phyloP scores from a whole-genome alignment of 2,797 vertebrate species.

The Cheirogaleus major region DNA sequence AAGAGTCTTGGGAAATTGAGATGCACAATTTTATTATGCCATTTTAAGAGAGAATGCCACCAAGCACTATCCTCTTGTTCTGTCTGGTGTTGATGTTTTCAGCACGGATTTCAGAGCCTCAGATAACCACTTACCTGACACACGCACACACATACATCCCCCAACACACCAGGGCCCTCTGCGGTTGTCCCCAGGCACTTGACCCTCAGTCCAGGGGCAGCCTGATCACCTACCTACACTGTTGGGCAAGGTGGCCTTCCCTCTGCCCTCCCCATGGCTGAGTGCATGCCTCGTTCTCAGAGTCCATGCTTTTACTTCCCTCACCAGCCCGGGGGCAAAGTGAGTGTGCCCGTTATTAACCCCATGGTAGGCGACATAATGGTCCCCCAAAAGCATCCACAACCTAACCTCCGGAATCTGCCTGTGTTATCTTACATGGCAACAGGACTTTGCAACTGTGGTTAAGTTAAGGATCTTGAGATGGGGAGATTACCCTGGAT shows the following conservation, averaged over 20 bases:
- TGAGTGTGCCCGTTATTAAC: background rate
- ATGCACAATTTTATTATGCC: slow-evolving; percentile 31
- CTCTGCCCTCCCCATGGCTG: background rate
- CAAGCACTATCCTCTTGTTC: background rate
- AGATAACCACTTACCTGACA: background rate
- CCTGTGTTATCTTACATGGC: rapidly evolving
- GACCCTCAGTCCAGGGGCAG: background rate
- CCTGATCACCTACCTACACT: background rate
- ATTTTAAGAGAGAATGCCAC: slow-evolving; percentile 18
- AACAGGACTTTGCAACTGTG: background rate
- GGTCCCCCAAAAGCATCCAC: background rate
- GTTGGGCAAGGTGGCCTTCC: background rate
- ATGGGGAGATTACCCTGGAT: background rate
- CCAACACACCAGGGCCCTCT: background rate
- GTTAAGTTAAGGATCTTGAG: background rate
- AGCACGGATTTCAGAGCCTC: background rate
- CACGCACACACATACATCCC: rapidly evolving
- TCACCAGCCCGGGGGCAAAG: background rate
- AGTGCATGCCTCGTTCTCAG: background rate
- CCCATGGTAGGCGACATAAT: background rate
- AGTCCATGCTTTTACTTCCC: background rate
- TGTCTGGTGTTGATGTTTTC: background rate
- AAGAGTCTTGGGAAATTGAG: slow-evolving; percentile 42
- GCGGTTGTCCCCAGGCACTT: background rate
- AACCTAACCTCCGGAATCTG: background rate